A percentile compares a stretch with the other conserved stretches of the same genome.
Conservation (phyloP, 2,113 vertebrate species). For the Psammodynastes pulverulentus region DNA sequence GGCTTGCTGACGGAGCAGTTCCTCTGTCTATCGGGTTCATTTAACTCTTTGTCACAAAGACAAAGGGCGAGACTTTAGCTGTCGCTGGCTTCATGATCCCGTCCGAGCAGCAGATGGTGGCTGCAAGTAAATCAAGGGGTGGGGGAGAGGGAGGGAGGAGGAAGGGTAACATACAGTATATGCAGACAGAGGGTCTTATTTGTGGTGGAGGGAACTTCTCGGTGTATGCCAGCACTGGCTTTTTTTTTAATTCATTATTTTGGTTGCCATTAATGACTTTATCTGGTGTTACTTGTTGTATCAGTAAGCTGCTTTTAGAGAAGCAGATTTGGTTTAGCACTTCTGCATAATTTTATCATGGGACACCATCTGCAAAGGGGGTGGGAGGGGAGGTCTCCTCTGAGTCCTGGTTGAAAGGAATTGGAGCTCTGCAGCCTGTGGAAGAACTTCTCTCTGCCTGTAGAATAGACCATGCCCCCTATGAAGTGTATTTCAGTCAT, state of each 20-base stretch:
- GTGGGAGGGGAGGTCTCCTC: background rate
- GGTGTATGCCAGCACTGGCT: too few relatives aligned
- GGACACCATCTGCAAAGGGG: background rate
- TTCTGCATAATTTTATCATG: background rate
- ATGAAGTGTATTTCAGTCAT: background rate
- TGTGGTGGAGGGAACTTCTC: background rate
- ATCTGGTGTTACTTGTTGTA: background rate
- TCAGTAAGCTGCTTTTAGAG: background rate
- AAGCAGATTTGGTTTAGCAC: too few relatives aligned
- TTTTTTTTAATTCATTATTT: background rate
- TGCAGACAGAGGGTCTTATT: background rate
- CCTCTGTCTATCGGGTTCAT: background rate
- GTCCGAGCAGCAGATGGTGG: background rate
- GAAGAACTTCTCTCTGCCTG: background rate
- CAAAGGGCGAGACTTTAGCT: background rate
- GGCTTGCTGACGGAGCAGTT: background rate
- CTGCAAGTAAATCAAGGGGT: background rate
- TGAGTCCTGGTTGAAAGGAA: background rate
- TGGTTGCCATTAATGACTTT: background rate
- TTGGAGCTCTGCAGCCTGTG: background rate
- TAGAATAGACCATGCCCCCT: background rate
- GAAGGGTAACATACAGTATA: background rate
- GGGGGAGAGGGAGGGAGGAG: background rate
- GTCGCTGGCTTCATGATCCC: background rate
- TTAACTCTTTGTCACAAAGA: constrained; percentile 11